Evolutionary conservation across 2,888 invertebrate genomes (phyloP).

Genomic region (Crossocerus cetratus): DNA sequence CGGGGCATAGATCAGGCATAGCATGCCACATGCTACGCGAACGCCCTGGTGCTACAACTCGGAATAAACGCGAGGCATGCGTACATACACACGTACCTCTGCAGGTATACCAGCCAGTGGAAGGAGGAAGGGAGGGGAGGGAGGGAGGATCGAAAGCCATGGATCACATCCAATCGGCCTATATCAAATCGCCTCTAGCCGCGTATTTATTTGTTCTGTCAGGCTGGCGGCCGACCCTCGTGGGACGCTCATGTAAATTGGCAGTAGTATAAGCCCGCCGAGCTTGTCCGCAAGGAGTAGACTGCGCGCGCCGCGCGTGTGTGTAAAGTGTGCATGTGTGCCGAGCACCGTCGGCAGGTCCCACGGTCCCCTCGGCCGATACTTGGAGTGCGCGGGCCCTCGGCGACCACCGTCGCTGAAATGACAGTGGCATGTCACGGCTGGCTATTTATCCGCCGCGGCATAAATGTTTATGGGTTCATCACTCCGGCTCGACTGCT

Average conservation of each 20-base stretch:
- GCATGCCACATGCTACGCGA: constrained; percentile 2
- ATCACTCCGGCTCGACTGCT: constrained; percentile 45
- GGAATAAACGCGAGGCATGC: too few relatives aligned
- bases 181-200: constrained; percentile 52
- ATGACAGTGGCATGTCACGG: constrained; percentile 43
- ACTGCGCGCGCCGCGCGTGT: constrained; percentile 1
- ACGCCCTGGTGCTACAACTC: not conserved
- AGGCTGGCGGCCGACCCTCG: constrained; percentile 32
- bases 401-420: constrained; percentile 28
- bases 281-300: constrained; percentile 22
- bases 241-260: constrained; percentile 56
- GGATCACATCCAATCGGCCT: constrained; percentile 48
- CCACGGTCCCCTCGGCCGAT: constrained; percentile 52
- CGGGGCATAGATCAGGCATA: constrained; percentile 15
- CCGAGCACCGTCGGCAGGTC: constrained; percentile 36
- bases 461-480: constrained; percentile 54
- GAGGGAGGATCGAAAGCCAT: constrained; percentile 28
- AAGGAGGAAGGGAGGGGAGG: constrained; percentile 27
- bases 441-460: constrained; percentile 48
- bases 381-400: constrained; percentile 22
- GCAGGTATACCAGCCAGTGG: constrained; percentile 1
- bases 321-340: constrained; percentile 6
- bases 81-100: too few relatives aligned
- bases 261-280: constrained; percentile 37
- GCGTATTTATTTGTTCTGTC: constrained; percentile 49